These are phyloP conservation scores for Hiodon alosoides DNA, from an alignment of 2,113 vertebrate genomes.

Conservation along the genomic window DNA sequence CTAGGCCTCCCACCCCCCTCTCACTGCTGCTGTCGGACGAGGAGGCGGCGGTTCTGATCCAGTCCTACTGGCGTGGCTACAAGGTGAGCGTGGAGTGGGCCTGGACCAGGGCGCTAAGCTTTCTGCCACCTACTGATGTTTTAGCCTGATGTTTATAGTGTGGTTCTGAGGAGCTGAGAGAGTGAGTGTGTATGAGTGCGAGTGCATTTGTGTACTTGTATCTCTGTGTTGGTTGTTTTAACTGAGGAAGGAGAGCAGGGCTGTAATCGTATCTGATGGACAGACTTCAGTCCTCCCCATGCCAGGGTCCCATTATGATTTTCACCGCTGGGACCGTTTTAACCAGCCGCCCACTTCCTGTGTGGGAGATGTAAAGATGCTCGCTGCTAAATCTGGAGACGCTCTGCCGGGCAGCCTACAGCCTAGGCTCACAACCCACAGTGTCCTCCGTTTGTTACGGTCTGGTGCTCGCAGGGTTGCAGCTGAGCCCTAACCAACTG, in stretches of 20 bases:
- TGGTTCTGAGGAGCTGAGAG: too few relatives aligned
- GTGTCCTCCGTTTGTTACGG: not conserved
- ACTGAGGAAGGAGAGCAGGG: conserved; percentile 13
- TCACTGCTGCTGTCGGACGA: conserved; percentile 73
- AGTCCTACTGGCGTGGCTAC: conserved; percentile 89
- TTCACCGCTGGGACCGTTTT: conserved; percentile 1
- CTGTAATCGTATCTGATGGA: not conserved
- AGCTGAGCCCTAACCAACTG: too few relatives aligned
- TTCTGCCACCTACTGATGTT: conserved; percentile 45
- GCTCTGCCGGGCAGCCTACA: not conserved
- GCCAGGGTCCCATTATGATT: conserved; percentile 4
- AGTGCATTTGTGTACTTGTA: too few relatives aligned
- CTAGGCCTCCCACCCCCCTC: conserved; percentile 68
- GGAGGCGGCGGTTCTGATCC: conserved; percentile 71
- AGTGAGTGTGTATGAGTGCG: not conserved
- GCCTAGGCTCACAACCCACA: not conserved
- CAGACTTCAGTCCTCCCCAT: not conserved
- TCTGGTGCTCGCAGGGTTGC: not conserved
- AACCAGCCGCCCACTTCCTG: conserved; percentile 13
- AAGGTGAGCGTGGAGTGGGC: conserved; percentile 62
- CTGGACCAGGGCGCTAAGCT: conserved; percentile 36
- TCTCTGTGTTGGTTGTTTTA: conserved; percentile 22
- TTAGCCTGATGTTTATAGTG: not conserved
- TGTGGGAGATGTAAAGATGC: conserved; percentile 18
- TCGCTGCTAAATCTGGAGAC: conserved; percentile 17